phyloP scores from a whole-genome alignment of 2,888 invertebrate species.

The Dione juno region DNA sequence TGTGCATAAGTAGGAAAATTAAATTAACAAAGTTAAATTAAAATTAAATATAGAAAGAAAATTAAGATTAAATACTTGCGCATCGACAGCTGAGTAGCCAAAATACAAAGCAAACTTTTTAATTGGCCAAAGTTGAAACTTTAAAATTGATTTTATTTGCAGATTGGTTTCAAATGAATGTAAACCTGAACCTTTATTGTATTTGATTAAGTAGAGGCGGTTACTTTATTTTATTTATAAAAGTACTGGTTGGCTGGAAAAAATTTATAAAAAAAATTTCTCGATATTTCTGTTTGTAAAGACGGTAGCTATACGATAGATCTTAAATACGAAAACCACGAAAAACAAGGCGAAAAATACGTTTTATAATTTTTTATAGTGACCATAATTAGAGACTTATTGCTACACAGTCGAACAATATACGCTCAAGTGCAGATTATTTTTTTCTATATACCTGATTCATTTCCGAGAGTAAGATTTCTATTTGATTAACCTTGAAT shows the following conservation, averaged over 20 bases:
- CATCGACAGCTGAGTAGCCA: slow-evolving; percentile 8
- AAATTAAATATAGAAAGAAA: slow-evolving; percentile 4
- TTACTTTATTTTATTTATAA: too few species aligned
- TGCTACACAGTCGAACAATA: background rate
- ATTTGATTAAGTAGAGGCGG: background rate
- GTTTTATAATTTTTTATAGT: background rate
- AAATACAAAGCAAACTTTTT: slow-evolving; percentile 29
- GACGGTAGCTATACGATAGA: too few species aligned
- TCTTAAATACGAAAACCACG: too few species aligned
- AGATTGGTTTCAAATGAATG: slow-evolving; percentile 9
- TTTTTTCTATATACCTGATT: background rate
- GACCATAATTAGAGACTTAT: background rate
- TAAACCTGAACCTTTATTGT: background rate
- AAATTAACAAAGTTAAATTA: background rate
- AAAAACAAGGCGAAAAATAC: background rate
- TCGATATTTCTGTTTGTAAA: too few species aligned
- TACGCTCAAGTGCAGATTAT: background rate
- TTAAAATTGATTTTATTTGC: slow-evolving; percentile 23
- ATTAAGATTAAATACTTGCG: slow-evolving; percentile 15
- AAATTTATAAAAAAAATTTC: too few species aligned
- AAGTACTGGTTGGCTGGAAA: too few species aligned
- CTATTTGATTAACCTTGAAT: slow-evolving; percentile 39
- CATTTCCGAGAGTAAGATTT: slow-evolving; percentile 36
- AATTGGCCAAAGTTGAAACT: slow-evolving; percentile 26
- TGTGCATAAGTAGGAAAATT: too few species aligned